Base-by-base conservation (phyloP, 2,888 invertebrate genomes). In the Agrotis exclamationis region DNA sequence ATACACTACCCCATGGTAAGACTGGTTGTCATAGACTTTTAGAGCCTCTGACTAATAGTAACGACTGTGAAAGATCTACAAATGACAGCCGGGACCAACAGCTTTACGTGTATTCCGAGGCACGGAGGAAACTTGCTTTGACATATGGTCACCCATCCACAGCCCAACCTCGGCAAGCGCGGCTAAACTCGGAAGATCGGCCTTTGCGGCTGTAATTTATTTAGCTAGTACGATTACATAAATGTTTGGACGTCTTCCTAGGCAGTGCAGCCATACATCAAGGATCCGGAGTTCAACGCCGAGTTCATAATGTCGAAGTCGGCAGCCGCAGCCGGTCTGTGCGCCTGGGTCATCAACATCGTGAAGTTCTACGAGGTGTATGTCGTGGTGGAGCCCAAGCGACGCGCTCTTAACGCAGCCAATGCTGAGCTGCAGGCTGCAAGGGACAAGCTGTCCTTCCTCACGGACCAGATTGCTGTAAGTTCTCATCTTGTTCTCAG, bases 321-420 rank as follows among this genome's bases (percentile, higher is more conserved):
- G 0, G 96, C 97, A 47, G 99, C 99, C 20, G 99, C 99, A 24
- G 98, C 99, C 65, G 98, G 99, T 33, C 96, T 99, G 13, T 99
- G 99, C 89, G 97, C 99, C 2, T 99, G 99, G 99, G 99, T 98
- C 2, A 98, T 99, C 83, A 99, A 99, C 93, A 99, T 99, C 81
- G 96, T 98, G 90, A 98, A 97, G 86, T 99, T 98, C 94, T 98
- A 98, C 94, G 98, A 98, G 67, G 98, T 99, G 44, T 99, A 98
- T 93, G 98, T 98, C 76, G 98, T 98, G 48, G 99, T 99, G 0
- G 99, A 99, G 91, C 99, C 99, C 24, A 99, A 99, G 89, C 96
- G 99, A 87, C 96, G 97, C 70, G 99, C 99, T 3, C 96, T 99
- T 39, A 97, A 97, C 24, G 98, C 98, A 74, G 99, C 99, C 18